A percentile compares a stretch with the other conserved stretches of the same genome.
These are phyloP conservation scores for Buceros bicornis DNA, from an alignment of 2,797 vertebrate species.

Conservation along the genomic window DNA sequence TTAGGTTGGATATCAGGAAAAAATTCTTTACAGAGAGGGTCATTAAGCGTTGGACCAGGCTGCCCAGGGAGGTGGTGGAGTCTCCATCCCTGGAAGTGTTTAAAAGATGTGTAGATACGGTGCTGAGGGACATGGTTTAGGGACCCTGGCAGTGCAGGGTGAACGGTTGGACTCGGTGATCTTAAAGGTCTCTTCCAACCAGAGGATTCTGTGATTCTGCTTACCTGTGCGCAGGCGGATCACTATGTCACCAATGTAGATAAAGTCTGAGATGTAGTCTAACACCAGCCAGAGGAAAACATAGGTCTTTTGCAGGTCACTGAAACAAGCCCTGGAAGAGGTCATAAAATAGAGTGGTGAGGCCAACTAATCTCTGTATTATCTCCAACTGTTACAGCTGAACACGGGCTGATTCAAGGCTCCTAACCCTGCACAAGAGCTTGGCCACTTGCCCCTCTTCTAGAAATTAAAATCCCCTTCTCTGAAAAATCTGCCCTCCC, in stretches of 20 bases:
- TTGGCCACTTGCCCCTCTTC: not conserved
- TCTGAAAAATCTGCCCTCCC: not conserved
- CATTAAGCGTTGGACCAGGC: too few species aligned
- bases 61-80: too few species aligned
- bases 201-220: not conserved
- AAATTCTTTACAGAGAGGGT: too few species aligned
- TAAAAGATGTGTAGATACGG: too few species aligned
- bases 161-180: too few species aligned
- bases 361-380: not conserved
- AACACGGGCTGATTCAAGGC: not conserved
- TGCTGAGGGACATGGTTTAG: too few species aligned
- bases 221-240: conserved; percentile 92
- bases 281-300: conserved; percentile 92
- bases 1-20: too few species aligned
- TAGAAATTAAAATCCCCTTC: not conserved
- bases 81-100: too few species aligned
- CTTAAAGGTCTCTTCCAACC: too few species aligned
- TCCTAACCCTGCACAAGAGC: not conserved
- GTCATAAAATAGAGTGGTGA: not conserved
- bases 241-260: conserved; percentile 89
- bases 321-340: conserved; percentile 90
- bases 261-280: conserved; percentile 90
- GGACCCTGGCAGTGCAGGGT: too few species aligned
- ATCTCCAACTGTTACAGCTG: not conserved
- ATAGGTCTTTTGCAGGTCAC: conserved; percentile 88